These are phyloP conservation scores for Phaethornis superciliosus DNA, from an alignment of 2,113 vertebrate genomes.

Conservation along the genomic window DNA sequence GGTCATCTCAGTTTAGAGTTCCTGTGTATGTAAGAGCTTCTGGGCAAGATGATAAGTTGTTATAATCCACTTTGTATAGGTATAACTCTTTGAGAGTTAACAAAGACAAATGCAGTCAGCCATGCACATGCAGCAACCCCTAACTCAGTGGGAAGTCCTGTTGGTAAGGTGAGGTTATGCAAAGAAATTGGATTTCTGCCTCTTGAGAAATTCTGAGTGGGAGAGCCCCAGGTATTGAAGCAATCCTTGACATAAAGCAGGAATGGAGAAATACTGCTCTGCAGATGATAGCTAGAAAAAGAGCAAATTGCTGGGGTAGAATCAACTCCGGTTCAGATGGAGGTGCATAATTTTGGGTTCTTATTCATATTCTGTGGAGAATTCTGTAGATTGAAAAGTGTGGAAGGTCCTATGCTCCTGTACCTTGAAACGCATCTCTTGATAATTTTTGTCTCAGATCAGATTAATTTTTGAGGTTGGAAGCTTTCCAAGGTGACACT, in stretches of 20 bases:
- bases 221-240: background rate
- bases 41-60: background rate
- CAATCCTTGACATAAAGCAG: background rate
- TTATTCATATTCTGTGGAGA: background rate
- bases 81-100: accelerated
- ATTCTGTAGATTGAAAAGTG: background rate
- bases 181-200: background rate
- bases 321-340: background rate
- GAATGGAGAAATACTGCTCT: background rate
- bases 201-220: background rate
- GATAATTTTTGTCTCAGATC: background rate
- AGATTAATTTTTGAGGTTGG: slow-evolving; percentile 28
- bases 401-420: background rate
- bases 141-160: background rate
- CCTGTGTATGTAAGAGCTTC: background rate
- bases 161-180: background rate
- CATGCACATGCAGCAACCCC: background rate
- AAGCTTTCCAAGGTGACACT: background rate
- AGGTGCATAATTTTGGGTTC: background rate
- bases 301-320: background rate
- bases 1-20: background rate
- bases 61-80: background rate
- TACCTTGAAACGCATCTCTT: background rate
- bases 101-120: background rate
- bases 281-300: background rate